These are phyloP conservation scores for Rhynchopsitta pachyrhyncha DNA, from an alignment of 2,113 vertebrate species.

Conservation along the genomic window DNA sequence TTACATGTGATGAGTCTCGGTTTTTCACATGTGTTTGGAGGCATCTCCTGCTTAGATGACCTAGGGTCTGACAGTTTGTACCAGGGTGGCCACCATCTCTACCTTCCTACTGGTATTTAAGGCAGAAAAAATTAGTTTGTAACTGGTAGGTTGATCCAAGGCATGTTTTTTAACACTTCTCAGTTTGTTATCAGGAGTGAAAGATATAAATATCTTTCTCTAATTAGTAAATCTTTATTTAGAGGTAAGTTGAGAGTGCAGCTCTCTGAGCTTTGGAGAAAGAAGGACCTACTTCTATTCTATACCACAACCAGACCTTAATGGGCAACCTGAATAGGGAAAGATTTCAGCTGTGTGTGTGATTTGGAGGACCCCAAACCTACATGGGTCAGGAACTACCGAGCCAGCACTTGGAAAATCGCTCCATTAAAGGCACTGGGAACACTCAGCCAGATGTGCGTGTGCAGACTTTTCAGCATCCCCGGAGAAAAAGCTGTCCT, in stretches of 20 bases:
- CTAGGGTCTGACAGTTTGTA: not conserved
- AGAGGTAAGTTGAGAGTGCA: not conserved
- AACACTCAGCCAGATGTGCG: not conserved
- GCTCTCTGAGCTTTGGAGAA: not conserved
- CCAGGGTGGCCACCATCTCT: not conserved
- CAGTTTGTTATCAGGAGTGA: not conserved
- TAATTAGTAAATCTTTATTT: not conserved
- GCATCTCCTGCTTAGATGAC: not conserved
- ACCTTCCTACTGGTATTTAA: not conserved
- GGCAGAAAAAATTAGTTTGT: not conserved
- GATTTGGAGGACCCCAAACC: not conserved
- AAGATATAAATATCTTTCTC: not conserved
- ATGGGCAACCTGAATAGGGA: not conserved
- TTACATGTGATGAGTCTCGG: not conserved
- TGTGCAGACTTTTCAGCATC: not conserved
- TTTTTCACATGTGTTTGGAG: not conserved
- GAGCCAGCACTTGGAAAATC: not conserved
- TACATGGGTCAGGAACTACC: not conserved
- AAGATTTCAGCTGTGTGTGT: rapidly evolving
- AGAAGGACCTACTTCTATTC: not conserved
- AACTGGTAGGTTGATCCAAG: not conserved
- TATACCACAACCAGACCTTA: not conserved
- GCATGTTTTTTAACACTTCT: not conserved
- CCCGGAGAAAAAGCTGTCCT: not conserved
- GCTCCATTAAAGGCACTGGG: not conserved